Conservation (phyloP, 2,113 vertebrate species). For the Tor tambroides region DNA sequence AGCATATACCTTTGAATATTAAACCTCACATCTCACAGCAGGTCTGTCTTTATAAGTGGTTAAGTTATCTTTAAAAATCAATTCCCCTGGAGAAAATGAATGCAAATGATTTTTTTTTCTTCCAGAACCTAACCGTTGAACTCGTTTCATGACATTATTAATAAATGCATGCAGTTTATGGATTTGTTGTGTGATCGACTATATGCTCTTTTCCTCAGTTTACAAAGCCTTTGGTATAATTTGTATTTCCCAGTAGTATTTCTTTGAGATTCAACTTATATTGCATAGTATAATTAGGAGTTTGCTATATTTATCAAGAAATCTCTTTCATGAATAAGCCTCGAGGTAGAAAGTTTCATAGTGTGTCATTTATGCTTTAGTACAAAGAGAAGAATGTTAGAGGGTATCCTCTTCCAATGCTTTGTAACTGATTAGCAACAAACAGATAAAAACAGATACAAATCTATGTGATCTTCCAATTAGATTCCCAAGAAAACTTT, state of each 20-base stretch:
- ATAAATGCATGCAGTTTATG: background rate
- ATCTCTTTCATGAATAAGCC: constrained; percentile 8
- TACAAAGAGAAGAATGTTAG: background rate
- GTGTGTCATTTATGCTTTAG: background rate
- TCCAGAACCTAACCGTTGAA: background rate
- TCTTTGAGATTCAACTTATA: background rate
- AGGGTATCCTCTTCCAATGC: background rate
- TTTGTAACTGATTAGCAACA: constrained; percentile 13
- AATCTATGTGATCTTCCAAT: background rate
- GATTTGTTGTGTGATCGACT: background rate
- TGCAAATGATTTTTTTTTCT: background rate
- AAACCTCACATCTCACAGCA: no score
- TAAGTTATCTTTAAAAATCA: no score
- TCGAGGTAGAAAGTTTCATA: constrained; percentile 6
- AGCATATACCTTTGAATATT: no score
- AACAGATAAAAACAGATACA: constrained; percentile 6
- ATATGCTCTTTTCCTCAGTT: background rate
- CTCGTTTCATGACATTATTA: background rate
- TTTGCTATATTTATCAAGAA: constrained; percentile 27
- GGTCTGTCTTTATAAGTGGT: no score
- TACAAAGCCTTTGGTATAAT: background rate
- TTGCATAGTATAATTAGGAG: constrained; percentile 32
- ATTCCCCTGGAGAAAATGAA: no score
- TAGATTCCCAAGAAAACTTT: background rate
- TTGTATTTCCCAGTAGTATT: constrained; percentile 14